Percentiles rank a stretch among this genome's conserved stretches.
Conservation (phyloP, 2,113 vertebrate genomes). For the Prinia subflava region DNA sequence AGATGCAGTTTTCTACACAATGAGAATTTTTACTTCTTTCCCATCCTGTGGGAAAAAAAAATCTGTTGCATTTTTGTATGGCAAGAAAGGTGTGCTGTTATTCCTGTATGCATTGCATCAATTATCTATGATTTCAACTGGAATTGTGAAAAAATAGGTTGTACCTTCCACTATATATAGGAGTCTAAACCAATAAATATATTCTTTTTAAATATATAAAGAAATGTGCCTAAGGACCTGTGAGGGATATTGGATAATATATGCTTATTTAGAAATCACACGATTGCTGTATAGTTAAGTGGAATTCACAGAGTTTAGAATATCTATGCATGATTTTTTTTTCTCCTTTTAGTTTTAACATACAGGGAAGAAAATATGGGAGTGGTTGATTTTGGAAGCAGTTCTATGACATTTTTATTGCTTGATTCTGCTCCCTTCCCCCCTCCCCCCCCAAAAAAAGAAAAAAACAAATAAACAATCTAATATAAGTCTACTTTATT, state of each 20-base stretch:
- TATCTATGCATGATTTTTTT: not conserved
- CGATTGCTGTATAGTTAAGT: not conserved
- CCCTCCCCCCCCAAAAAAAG: too few species aligned
- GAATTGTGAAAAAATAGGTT: not conserved
- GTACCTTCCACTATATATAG: not conserved
- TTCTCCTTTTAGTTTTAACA: not conserved
- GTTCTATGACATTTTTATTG: not conserved
- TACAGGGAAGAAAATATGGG: not conserved
- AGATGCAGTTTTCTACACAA: rapidly evolving
- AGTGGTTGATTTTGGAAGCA: not conserved
- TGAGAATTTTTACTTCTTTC: not conserved
- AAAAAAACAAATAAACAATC: not conserved
- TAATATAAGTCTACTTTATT: not conserved
- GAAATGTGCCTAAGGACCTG: not conserved
- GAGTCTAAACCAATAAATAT: not conserved
- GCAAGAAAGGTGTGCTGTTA: not conserved
- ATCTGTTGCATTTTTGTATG: not conserved
- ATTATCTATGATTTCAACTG: not conserved
- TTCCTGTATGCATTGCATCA: not conserved
- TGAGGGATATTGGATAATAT: not conserved
- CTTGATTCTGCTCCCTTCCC: rapidly evolving
- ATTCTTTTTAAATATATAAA: not conserved
- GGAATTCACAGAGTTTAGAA: not conserved
- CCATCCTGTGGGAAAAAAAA: not conserved
- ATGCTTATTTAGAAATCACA: not conserved